Conservation (phyloP, 2,888 invertebrate genomes). For the Brenthis daphne region DNA sequence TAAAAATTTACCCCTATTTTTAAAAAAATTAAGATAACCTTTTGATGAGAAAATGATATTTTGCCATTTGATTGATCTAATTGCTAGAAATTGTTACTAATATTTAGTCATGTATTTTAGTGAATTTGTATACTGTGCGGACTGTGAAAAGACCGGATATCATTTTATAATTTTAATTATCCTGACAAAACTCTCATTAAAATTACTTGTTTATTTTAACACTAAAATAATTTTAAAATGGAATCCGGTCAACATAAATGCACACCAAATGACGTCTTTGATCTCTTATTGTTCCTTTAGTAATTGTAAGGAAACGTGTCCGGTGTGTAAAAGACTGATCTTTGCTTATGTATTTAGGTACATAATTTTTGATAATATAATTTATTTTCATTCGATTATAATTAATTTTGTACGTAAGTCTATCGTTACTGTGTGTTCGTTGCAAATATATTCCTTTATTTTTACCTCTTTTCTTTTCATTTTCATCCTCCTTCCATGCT, state of each 20-base stretch:
- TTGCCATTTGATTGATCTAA: slow-evolving; percentile 2
- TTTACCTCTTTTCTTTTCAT: slow-evolving; percentile 79
- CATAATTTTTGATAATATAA: slow-evolving; percentile 45
- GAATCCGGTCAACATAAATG: slow-evolving; percentile 33
- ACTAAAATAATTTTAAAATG: slow-evolving; percentile 15
- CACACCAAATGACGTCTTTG: slow-evolving; percentile 51
- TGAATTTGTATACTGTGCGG: slow-evolving; percentile 24
- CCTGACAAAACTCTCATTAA: too few species aligned
- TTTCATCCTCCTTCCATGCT: slow-evolving; percentile 79
- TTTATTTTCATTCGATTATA: slow-evolving; percentile 62
- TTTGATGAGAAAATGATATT: slow-evolving; percentile 20
- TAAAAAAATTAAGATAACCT: not conserved
- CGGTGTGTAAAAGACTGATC: slow-evolving; percentile 55
- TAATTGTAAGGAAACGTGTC: slow-evolving; percentile 55
- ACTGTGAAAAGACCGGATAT: slow-evolving; percentile 37
- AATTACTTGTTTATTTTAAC: too few species aligned
- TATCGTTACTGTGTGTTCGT: slow-evolving; percentile 80
- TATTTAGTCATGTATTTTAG: slow-evolving; percentile 22
- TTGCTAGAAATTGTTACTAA: slow-evolving; percentile 27
- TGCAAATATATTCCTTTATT: slow-evolving; percentile 82
- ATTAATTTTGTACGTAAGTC: slow-evolving; percentile 65
- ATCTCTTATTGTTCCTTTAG: slow-evolving; percentile 75
- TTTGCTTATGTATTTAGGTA: slow-evolving; percentile 59
- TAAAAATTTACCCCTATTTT: too few species aligned
- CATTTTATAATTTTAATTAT: slow-evolving; percentile 24